phyloP scores from a whole-genome alignment of 1,140 invertebrate species.

The Ips typographus region DNA sequence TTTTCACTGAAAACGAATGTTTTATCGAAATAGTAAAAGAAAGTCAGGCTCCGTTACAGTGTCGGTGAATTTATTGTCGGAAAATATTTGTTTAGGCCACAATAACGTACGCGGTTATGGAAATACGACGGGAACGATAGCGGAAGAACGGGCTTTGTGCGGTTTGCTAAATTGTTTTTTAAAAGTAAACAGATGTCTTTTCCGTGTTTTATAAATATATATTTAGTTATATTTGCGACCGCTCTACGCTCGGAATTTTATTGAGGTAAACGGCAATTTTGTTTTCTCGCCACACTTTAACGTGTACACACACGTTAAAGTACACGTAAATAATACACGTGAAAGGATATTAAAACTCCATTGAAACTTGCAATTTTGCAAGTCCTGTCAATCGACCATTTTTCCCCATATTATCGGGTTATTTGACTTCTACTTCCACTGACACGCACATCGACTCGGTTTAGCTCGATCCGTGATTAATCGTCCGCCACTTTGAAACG shows the following conservation, averaged over 20 bases:
- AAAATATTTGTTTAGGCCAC: conserved; percentile 30
- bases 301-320: neutral
- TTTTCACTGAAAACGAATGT: too few relatives aligned
- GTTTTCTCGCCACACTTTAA: conserved; percentile 6
- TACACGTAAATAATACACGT: neutral
- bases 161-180: conserved; percentile 21
- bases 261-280: conserved; percentile 11
- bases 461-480: too few relatives aligned
- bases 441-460: too few relatives aligned
- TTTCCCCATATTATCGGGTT: too few relatives aligned
- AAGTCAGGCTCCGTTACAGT: too few relatives aligned
- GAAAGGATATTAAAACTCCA: too few relatives aligned
- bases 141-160: conserved; percentile 9
- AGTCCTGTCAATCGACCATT: too few relatives aligned
- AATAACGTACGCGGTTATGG: conserved; percentile 14
- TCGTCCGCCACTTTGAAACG: too few relatives aligned
- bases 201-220: conserved; percentile 19
- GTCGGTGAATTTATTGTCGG: conserved; percentile 11
- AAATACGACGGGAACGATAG: neutral
- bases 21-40: too few relatives aligned
- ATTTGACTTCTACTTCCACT: too few relatives aligned
- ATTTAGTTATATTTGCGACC: too few relatives aligned
- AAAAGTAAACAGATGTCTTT: conserved; percentile 31
- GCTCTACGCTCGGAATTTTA: conserved; percentile 1
- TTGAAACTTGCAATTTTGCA: too few relatives aligned